Evolutionary conservation across 2,797 vertebrate genomes (phyloP), one percentile per base, ranked within the genome.

Genomic region (Propithecus deckenii): DNA sequence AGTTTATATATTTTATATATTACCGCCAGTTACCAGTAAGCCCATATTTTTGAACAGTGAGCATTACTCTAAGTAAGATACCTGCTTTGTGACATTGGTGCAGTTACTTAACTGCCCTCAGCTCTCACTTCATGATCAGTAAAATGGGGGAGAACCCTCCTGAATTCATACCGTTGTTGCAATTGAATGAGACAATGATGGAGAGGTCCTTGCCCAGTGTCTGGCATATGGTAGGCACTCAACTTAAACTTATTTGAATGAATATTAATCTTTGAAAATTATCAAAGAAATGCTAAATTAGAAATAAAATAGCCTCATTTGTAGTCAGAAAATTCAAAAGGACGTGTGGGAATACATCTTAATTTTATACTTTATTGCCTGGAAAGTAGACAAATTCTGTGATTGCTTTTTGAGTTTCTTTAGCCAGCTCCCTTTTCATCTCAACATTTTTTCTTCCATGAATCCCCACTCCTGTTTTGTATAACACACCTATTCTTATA

Each of bases 401-500:
- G 41, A 55, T 30, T 69, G 11, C 32, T 43, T 57, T 95, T 87
- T 87, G 35, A n/a, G 13, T 57, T 83, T 86, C 50, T 88, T 91
- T 43, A 94, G 48, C n/a, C 28, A 69, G 71, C 3, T 79, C n/a
- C 38, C 5, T 93, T 72, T 85, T 69, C 83, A 67, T 88, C 35
- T 79, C 65, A 80, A n/a, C 23, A 46, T 93, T 59, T 79, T 91
- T 91, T 78, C 61, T 78, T 84, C 63, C 43, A 43, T 59, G 84
- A 65, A 57, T 85, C 57, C 18, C 30, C 63, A 95, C 7, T 78
- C n/a, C n/a, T 30, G 83, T 32, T 94, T 94, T 79, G 63, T 38
- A 91, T 91, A 94, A 65, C 38, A 83, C 32, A 52, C 38, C 41
- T 93, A 74, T 94, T 91, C 71, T 88, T 94, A 67, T 35, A 67